Conservation (phyloP, 1,140 invertebrate genomes). For the Aphidius ervi region DNA sequence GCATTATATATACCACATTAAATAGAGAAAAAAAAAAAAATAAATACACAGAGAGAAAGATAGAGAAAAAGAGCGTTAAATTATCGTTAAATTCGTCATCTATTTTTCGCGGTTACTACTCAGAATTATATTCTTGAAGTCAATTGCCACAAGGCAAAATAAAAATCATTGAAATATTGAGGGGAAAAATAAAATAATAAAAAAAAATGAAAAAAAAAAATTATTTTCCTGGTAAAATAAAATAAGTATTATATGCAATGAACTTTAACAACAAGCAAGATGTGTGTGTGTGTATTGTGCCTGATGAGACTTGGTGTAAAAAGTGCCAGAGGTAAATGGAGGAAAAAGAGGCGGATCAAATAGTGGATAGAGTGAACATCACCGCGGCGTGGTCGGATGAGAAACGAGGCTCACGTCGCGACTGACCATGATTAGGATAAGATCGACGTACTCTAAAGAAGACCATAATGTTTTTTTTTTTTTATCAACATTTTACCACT, state of each 20-base stretch:
- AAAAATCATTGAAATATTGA: not conserved
- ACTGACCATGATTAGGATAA: constrained; percentile 16
- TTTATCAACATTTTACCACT: too few species aligned
- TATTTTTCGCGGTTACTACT: constrained; percentile 3
- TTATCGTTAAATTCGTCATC: constrained; percentile 20
- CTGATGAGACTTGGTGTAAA: constrained; percentile 1
- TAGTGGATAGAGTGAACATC: not conserved
- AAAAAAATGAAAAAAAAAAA: too few species aligned
- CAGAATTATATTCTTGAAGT: not conserved
- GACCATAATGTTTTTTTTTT: too few species aligned
- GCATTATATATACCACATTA: constrained; percentile 1
- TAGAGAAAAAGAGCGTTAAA: constrained; percentile 12
- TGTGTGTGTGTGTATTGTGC: too few species aligned
- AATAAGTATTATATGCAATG: not conserved
- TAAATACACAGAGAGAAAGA: too few species aligned
- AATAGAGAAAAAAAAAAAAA: too few species aligned
- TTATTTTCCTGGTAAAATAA: not conserved
- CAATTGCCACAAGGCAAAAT: not conserved
- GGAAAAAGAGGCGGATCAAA: not conserved
- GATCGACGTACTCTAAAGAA: too few species aligned
- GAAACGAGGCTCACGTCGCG: constrained; percentile 17
- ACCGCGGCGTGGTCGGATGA: constrained; percentile 10
- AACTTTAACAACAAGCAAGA: too few species aligned
- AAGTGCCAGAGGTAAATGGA: constrained; percentile 1
- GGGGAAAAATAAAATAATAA: not conserved